A percentile compares a stretch with the other conserved stretches of the same genome.
phyloP scores from a whole-genome alignment of 2,113 vertebrate species.

The Ameiurus melas region DNA sequence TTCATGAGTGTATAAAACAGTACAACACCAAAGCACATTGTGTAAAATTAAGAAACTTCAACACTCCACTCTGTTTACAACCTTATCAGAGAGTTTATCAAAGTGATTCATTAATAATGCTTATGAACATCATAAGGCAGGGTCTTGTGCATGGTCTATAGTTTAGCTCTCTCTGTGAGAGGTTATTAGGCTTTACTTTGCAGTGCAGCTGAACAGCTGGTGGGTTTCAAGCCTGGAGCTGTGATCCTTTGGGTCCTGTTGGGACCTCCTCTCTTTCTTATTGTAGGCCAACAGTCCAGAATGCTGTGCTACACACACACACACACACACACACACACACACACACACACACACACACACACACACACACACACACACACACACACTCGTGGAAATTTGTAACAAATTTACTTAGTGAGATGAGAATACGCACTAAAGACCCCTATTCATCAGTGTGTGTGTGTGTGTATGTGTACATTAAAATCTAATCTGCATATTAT shows the following conservation, averaged over 20 bases:
- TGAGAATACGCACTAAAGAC: constrained; percentile 26
- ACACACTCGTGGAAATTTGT: constrained; percentile 45
- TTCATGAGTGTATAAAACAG: constrained; percentile 31
- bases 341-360: constrained; percentile 14
- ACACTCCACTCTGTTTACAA: background rate
- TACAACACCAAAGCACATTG: background rate
- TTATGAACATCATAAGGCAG: background rate
- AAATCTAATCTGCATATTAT: background rate
- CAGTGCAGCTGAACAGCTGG: constrained; percentile 44
- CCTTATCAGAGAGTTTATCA: background rate
- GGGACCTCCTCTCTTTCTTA: constrained; percentile 47
- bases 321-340: constrained; percentile 17
- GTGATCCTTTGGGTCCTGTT: constrained; percentile 58
- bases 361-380: constrained; percentile 18
- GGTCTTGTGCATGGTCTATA: background rate
- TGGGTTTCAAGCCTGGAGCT: constrained; percentile 44
- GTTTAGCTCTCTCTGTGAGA: constrained; percentile 4
- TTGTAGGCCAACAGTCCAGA: constrained; percentile 8
- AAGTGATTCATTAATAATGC: background rate
- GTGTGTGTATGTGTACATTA: background rate
- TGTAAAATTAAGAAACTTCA: background rate
- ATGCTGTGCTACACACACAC: background rate
- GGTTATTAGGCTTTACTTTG: constrained; percentile 35
- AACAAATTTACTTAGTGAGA: constrained; percentile 39
- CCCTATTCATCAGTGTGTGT: constrained; percentile 33